Conservation (phyloP, 2,888 invertebrate species). For the Drosophila atripex region DNA sequence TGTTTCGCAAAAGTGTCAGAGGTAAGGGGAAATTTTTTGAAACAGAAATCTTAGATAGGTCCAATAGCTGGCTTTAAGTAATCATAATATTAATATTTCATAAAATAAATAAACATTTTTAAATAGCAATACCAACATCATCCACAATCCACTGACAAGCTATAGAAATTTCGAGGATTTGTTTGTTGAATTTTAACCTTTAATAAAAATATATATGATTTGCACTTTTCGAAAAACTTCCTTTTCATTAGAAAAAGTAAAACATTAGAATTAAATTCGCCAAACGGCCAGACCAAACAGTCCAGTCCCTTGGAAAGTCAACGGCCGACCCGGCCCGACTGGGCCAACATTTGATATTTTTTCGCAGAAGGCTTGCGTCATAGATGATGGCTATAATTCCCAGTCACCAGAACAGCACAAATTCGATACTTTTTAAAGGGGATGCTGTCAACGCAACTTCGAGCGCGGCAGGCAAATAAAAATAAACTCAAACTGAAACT, state of each 20-base stretch:
- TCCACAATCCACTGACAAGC: neutral
- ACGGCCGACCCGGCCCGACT: conserved; percentile 40
- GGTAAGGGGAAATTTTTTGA: neutral
- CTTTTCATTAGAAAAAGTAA: conserved; percentile 1
- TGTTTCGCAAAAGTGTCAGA: neutral
- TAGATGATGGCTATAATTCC: neutral
- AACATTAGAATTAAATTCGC: conserved; percentile 1
- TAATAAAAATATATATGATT: neutral
- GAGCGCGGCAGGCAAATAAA: conserved; percentile 24
- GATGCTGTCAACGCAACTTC: conserved; percentile 34
- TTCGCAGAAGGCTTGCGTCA: conserved; percentile 7
- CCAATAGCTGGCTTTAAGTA: neutral
- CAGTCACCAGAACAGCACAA: conserved; percentile 15
- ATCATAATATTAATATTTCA: no score
- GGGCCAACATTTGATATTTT: conserved; percentile 50
- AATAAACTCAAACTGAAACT: conserved; percentile 24
- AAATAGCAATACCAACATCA: no score
- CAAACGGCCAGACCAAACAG: neutral
- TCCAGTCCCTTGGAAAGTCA: conserved; percentile 24
- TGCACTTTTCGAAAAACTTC: neutral
- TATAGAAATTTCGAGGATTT: neutral
- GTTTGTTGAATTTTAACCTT: neutral
- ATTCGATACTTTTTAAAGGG: conserved; percentile 64
- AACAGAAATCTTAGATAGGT: neutral
- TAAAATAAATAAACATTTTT: no score